Base-by-base conservation (phyloP, 2,113 vertebrate species). In the Felis chaus region DNA sequence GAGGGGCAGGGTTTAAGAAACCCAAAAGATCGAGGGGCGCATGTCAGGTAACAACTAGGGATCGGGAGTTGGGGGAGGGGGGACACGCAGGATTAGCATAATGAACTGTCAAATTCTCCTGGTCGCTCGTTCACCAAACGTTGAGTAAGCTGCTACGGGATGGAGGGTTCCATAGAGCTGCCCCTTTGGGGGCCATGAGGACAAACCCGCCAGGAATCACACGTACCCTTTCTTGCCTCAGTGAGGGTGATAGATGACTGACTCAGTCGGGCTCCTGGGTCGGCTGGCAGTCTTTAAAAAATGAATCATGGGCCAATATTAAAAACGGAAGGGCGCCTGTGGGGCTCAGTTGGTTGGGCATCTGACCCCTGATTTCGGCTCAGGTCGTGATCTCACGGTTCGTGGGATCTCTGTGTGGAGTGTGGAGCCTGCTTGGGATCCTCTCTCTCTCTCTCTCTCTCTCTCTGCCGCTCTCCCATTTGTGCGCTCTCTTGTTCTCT, bases 171-270 rank as follows among this genome's bases (percentile, higher is more conserved):
- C 68, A 1, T 1, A 1, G 31, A 55, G 36, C 48, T 48, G 31
- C 33, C 10, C 31, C 79, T 73, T 27, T 6, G 12, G 65, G 87
- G 39, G 18, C 5, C 4, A 0, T 3, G 4, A 23, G 33, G 33
- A 27, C 14, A 41, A 61, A 81, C 4, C 50, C 31, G 14, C 15
- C 15, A 7, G 0, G 31, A 29, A 3, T 27, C 33, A 12, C 65
- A 41, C 7, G 7, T 16, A 48, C 57, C 23, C 0, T 16, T 11
- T 53, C 68, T 45, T 48, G 39, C 66, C 55, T 36, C n/a, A 7
- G 45, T 0, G 55, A 5, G 4, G 1, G 14, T 6, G 0, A 4
- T 1, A 11, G 88, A 29, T 48, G 10, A 3, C 6, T 16, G 29
- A 25, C 81, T 18, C 48, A 1, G 1, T 66, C 9, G 18, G 84